Evolutionary conservation across 2,113 vertebrate genomes (phyloP), one percentile per base, ranked within the genome.

Genomic region (Meleagris gallopavo): DNA sequence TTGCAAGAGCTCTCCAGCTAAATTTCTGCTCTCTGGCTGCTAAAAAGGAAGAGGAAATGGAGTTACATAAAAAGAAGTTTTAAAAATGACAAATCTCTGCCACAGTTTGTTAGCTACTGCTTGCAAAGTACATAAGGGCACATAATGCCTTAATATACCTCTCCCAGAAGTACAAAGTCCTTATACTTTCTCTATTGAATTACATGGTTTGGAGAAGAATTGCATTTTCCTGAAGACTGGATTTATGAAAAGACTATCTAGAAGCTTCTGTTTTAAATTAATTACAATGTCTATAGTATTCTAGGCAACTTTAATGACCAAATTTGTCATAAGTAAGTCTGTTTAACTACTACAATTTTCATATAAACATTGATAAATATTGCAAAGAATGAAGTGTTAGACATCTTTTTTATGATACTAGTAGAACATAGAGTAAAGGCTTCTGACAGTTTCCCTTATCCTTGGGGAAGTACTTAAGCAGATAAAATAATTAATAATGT

Each of bases 391-490:
- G 27, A 89, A 69, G 36, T 48, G 36, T 30, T 90, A 22, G 82
- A 90, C 67, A 30, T 82, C 52, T 58, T 92, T 93, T 91, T 84
- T 58, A 89, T 86, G 9, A 40, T 69, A 65, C 29, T 36, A 60
- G 34, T 54, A 52, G 70, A 95, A 72, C 34, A 89, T 11, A 54
- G 9, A 83, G 40, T 77, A 82, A 61, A 90, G 89, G 18, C 66
- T 83, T 57, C 71, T 87, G 83, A 71, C 32, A 46, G 38, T 73
- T 94, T 90, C 24, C 40, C 20, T 72, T 81, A 92, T 90, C 70
- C 66, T 88, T 75, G 43, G 90, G 86, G 58, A 95, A 87, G 21
- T 54, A 87, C 71, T 90, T 90, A 87, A 92, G 61, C 30, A 93
- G 74, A 89, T 45, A 75, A 96, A 86, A 65, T 60, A 93, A 92